Evolutionary conservation across 2,888 invertebrate genomes (phyloP).

Genomic region (Pristionchus maxplancki): DNA sequence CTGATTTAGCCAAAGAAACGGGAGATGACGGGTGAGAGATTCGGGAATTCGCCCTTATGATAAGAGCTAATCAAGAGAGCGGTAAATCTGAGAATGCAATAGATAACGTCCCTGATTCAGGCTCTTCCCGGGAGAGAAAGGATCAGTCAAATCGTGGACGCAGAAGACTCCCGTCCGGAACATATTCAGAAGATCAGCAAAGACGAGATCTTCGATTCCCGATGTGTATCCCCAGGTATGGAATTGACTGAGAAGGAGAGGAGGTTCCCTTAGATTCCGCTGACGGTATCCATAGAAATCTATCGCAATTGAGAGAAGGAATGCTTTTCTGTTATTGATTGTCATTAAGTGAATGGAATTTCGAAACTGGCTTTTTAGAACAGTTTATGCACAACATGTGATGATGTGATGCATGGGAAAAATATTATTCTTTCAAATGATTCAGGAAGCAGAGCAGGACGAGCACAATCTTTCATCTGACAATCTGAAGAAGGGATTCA

Average conservation of each 20-base stretch:
- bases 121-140: background rate
- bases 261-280: too few species aligned
- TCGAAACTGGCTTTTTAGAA: too few species aligned
- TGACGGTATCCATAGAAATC: too few species aligned
- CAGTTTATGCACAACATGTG: too few species aligned
- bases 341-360: too few species aligned
- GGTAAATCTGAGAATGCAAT: background rate
- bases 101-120: background rate
- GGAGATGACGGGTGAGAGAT: background rate
- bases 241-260: background rate
- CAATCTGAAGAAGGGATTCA: conserved; percentile 21
- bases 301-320: too few species aligned
- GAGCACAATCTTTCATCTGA: conserved; percentile 28
- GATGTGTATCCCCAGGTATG: conserved; percentile 19
- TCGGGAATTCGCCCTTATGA: background rate
- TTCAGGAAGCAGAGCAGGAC: conserved; percentile 36
- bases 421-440: too few species aligned
- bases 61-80: background rate
- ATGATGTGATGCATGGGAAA: too few species aligned
- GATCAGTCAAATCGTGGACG: background rate
- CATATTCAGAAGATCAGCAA: background rate
- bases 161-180: background rate
- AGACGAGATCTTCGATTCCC: background rate
- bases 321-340: too few species aligned
- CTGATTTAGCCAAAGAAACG: background rate